Base-by-base conservation (phyloP, 2,888 invertebrate genomes). In the Tubiluchus corallicola region DNA sequence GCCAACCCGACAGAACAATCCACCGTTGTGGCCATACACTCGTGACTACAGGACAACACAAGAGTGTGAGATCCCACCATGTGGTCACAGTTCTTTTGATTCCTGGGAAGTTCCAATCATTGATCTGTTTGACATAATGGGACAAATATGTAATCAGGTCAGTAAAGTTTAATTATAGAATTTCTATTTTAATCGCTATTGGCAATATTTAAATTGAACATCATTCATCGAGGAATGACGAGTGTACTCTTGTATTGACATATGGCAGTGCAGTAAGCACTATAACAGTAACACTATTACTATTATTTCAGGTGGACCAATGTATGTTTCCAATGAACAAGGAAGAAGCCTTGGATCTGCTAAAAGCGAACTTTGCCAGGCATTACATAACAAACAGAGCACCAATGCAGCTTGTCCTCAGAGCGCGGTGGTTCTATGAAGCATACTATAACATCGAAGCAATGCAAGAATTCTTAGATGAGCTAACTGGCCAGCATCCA, bases 51-150 rank as follows among this genome's bases (percentile, higher is more conserved):
- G 58, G 1, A 68, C 71, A 1, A 67, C 41, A 19, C 45, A 75
- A 56, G 71, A 72, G 46, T 76, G 76, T 46, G 53, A 61, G 4
- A 65, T 72, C 13, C 66, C 63, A 1, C 68, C 68, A 0, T 77
- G 77, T 54, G 76, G 76, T 1, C 63, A 59, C 2, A 68, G 71
- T 1, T 63, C 72, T 0, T 66, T 71, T 52, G 74, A 74, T 0
- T 59, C 72, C 37, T 80, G 78, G 79, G 72, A 75, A 1, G 55
- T 73, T 1, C 79, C 79, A 1, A 74, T 79, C 63, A 58, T 73
- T 1, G 66, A 71, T 41, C 71, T 74, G 65, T 46, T 55, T 4
- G 74, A 73, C 50, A 43, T 9, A n/a, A 29, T 29, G 29, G 29
- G 20, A 29, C n/a, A n/a, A n/a, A 29, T 9, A n/a, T 29, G 29